Evolutionary conservation across 2,888 invertebrate genomes (phyloP), one percentile per base, ranked within the genome.

Genomic region (Cinara cedri): DNA sequence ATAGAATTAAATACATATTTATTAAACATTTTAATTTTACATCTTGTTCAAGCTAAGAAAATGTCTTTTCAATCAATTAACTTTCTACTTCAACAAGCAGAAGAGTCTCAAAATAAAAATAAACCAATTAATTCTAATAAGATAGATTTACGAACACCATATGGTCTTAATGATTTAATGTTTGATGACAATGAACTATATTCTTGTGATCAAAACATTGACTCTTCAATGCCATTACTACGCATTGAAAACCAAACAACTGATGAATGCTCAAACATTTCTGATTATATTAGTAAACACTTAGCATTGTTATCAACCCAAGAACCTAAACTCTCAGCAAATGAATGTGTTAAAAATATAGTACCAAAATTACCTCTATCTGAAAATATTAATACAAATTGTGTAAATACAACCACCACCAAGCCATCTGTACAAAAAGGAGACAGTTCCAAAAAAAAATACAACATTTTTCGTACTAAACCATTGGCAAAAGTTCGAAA

Each of bases 141-240:
- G 24, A 57, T 78, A 49, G 70, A 78, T 70, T 78, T 78, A 24
- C 78, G 51, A 16, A 70, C 68, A 46, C 68, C 78, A n/a, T 78
- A 70, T 78, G 68, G 78, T 21, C 21, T 78, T 1, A 78, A 78
- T 60, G 78, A 78, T 70, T 70, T 78, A 26, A 78, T 78, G 78
- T 78, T 78, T 60, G 78, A 78, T 60, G 68, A 78, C 21, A 78
- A 68, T 78, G 78, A 78, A 8, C 11, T 78, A 44, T 70, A 51
- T 68, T 70, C 78, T 1, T 68, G 78, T 60, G 76, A 76, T 8
- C 24, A 76, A 66, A 44, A 78, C 11, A 49, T 78, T 68, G 6
- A 57, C 1, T 70, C 78, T 16, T 68, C 66, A 24, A 68, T 78
- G 57, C 57, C 66, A 55, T 14, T 46, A 26, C 24, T 78, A 16